A percentile compares a stretch with the other conserved stretches of the same genome.
These are phyloP conservation scores for Cacoxenus indagator DNA, from an alignment of 2,888 invertebrate genomes.

Conservation along the genomic window DNA sequence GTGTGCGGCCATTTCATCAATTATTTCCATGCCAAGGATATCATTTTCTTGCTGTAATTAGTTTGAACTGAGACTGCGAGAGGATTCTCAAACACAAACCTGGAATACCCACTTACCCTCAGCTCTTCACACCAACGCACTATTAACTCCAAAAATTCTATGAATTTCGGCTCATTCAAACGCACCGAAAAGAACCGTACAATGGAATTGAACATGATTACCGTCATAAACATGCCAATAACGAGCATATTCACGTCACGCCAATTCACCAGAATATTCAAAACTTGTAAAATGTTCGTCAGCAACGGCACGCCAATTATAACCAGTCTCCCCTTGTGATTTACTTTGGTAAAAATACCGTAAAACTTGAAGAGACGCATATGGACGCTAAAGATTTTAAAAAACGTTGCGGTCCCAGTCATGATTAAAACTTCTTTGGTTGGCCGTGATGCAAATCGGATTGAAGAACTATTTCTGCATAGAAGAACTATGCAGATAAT, in stretches of 20 bases:
- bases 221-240: slow-evolving; percentile 40
- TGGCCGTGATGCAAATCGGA: not conserved
- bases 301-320: slow-evolving; percentile 17
- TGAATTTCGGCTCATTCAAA: slow-evolving; percentile 35
- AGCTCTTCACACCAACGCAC: slow-evolving; percentile 34
- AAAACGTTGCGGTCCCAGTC: not conserved
- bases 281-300: slow-evolving; percentile 30
- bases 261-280: slow-evolving; percentile 28
- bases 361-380: slow-evolving; percentile 37
- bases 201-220: slow-evolving; percentile 39
- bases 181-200: slow-evolving; percentile 34
- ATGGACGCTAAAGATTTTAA: slow-evolving; percentile 35
- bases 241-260: slow-evolving; percentile 26
- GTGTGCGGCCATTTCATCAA: not conserved
- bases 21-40: not conserved
- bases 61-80: not conserved
- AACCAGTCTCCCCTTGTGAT: slow-evolving; percentile 11
- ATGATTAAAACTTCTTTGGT: too few relatives aligned
- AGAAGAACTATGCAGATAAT: not conserved
- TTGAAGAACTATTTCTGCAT: not conserved
- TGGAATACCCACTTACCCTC: slow-evolving; percentile 26
- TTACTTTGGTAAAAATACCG: slow-evolving; percentile 36
- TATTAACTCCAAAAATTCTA: slow-evolving; percentile 32
- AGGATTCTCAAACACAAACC: not conserved
- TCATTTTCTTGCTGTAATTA: not conserved